These are phyloP conservation scores for Hassar affinis DNA, from an alignment of 2,113 vertebrate species.

Conservation along the genomic window DNA sequence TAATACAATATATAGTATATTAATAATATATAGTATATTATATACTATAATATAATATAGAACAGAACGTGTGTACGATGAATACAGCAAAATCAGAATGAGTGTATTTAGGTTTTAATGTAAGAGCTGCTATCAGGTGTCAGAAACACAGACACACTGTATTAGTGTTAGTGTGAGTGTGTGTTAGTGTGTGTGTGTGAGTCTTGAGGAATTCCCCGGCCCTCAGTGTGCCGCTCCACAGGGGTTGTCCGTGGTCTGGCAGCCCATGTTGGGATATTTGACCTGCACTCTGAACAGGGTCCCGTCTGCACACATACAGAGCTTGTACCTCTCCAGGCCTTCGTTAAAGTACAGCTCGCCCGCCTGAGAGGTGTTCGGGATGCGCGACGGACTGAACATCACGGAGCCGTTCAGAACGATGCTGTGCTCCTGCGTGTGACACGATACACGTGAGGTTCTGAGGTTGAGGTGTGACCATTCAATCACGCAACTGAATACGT, in stretches of 20 bases:
- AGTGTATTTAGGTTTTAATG: background rate
- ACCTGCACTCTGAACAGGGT: constrained; percentile 92
- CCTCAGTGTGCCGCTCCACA: constrained; percentile 77
- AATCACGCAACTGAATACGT: too few species aligned
- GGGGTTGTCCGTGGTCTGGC: constrained; percentile 87
- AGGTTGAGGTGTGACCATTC: background rate
- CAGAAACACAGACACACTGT: background rate
- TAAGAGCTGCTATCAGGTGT: background rate
- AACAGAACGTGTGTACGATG: too few species aligned
- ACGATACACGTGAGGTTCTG: background rate
- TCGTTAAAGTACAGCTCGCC: constrained; percentile 76
- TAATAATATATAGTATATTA: too few species aligned
- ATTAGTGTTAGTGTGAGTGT: too few species aligned
- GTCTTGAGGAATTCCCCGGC: constrained; percentile 11
- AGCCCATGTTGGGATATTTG: constrained; percentile 89
- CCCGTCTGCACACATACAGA: constrained; percentile 93
- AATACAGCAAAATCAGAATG: background rate
- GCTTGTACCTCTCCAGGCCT: constrained; percentile 89
- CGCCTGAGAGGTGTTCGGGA: constrained; percentile 78
- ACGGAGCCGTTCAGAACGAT: constrained; percentile 93
- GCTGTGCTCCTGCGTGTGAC: constrained; percentile 82
- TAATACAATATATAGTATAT: too few species aligned
- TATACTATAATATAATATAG: too few species aligned
- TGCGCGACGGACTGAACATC: constrained; percentile 83
- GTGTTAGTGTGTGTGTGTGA: too few species aligned